Percentiles rank a stretch among this genome's conserved stretches.
Conservation (phyloP, 2,888 invertebrate genomes). For the Theodoxus fluviatilis region DNA sequence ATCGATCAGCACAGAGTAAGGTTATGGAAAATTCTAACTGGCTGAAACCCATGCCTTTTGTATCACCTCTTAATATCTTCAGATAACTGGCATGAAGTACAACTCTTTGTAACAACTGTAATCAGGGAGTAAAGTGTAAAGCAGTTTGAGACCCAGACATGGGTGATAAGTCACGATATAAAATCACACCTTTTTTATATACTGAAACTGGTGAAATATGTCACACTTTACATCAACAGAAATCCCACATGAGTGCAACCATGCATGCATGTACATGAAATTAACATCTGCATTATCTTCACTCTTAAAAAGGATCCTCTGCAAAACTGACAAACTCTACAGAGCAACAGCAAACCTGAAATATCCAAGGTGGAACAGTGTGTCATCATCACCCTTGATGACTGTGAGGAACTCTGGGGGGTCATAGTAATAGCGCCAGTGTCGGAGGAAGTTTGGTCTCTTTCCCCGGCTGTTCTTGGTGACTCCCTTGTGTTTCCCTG, state of each 20-base stretch:
- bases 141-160: not conserved
- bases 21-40: no score
- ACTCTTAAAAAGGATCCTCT: no score
- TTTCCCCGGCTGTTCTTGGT: constrained; percentile 48
- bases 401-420: constrained; percentile 87
- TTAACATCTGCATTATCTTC: no score
- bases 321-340: no score
- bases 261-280: no score
- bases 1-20: not conserved
- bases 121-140: not conserved
- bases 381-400: constrained; percentile 70
- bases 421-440: constrained; percentile 92
- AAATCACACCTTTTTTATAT: no score
- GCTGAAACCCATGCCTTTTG: not conserved
- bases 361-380: constrained; percentile 86
- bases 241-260: no score
- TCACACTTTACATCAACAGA: no score
- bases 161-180: no score
- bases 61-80: not conserved
- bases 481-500: constrained; percentile 57
- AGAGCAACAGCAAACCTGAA: constrained; percentile 76
- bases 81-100: not conserved
- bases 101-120: not conserved
- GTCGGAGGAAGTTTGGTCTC: constrained; percentile 75
- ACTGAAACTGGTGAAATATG: no score